Percentiles rank a stretch among this genome's conserved stretches.
Evolutionary conservation across 2,888 invertebrate species (phyloP).

Genomic region (Drosophila atripex): DNA sequence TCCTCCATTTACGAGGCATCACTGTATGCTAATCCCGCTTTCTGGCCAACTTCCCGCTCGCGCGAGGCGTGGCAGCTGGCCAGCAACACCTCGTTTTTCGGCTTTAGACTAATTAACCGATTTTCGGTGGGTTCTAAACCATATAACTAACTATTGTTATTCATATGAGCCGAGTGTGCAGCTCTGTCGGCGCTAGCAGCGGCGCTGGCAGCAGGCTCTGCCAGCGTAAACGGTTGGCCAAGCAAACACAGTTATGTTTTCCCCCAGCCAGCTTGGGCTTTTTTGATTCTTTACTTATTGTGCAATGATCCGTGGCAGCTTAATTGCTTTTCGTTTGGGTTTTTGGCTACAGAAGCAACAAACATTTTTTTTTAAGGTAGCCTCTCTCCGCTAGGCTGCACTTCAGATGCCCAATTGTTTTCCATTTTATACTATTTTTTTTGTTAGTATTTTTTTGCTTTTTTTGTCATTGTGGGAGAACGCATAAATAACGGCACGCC

Average conservation of each 20-base stretch:
- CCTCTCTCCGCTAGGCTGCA: constrained; percentile 69
- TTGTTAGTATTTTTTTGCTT: not conserved
- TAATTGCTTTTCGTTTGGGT: constrained; percentile 77
- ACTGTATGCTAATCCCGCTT: not conserved
- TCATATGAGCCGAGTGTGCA: constrained; percentile 23
- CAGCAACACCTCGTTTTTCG: constrained; percentile 30
- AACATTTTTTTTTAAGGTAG: constrained; percentile 10
- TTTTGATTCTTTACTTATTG: constrained; percentile 75
- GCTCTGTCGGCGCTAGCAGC: constrained; percentile 11
- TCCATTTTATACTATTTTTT: constrained; percentile 18
- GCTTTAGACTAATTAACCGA: constrained; percentile 26
- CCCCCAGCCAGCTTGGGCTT: constrained; percentile 17
- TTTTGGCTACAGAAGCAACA: constrained; percentile 56
- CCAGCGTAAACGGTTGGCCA: constrained; percentile 54
- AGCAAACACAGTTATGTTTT: constrained; percentile 76
- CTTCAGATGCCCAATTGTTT: constrained; percentile 67
- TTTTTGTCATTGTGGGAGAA: constrained; percentile 58
- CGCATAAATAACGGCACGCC: constrained; percentile 68
- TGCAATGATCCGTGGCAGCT: constrained; percentile 78
- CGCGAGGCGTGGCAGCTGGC: constrained; percentile 15
- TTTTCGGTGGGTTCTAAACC: constrained; percentile 10
- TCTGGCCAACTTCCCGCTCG: not conserved
- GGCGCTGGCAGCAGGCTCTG: constrained; percentile 9
- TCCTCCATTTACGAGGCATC: not conserved
- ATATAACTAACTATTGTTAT: constrained; percentile 23